These are phyloP conservation scores for Blera fallax DNA, from an alignment of 2,888 invertebrate genomes.

Conservation along the genomic window DNA sequence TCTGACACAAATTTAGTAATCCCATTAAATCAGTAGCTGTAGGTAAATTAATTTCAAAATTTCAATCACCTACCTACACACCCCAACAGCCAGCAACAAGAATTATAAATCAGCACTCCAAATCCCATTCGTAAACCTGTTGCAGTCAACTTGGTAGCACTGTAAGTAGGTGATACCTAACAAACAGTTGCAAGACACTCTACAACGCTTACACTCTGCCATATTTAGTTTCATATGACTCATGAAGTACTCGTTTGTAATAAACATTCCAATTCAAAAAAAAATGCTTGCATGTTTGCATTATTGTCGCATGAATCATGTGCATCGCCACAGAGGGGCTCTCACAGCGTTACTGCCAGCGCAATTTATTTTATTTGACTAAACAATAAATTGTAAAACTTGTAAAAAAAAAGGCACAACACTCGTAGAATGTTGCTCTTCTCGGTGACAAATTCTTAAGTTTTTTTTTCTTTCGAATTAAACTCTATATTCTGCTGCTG, in stretches of 20 bases:
- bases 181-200: background rate
- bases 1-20: slow-evolving; percentile 1
- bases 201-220: background rate
- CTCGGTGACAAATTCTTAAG: slow-evolving; percentile 40
- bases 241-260: slow-evolving; percentile 3
- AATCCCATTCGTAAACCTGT: background rate
- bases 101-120: slow-evolving; percentile 1
- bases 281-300: slow-evolving; percentile 9
- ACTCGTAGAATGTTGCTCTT: background rate
- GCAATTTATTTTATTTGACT: slow-evolving; percentile 33
- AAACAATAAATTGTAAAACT: slow-evolving; percentile 38
- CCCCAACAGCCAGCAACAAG: background rate
- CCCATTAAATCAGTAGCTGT: background rate
- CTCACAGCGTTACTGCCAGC: background rate
- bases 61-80: slow-evolving; percentile 9
- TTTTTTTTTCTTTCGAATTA: slow-evolving; percentile 53
- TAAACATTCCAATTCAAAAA: slow-evolving; percentile 23
- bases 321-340: background rate
- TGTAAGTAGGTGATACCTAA: background rate
- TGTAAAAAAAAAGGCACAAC: background rate
- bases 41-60: slow-evolving; percentile 3
- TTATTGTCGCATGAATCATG: slow-evolving; percentile 47
- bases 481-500: background rate
- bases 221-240: slow-evolving; percentile 25
- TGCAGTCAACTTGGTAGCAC: background rate